Evolutionary conservation across 2,797 vertebrate genomes (phyloP), one percentile per base, ranked within the genome.

Genomic region (Ctenochaetus hawaiiensis): DNA sequence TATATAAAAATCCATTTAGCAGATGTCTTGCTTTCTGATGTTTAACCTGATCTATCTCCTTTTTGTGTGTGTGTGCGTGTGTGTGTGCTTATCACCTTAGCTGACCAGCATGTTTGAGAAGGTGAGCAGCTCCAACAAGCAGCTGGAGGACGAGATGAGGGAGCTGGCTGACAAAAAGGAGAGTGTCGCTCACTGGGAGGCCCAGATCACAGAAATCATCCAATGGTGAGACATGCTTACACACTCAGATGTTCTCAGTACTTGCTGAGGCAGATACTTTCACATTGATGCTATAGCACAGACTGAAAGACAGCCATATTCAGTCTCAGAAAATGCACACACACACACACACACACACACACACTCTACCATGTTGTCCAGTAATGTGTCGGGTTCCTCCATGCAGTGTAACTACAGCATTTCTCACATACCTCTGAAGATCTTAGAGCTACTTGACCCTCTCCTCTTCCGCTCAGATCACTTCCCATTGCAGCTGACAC

Each of bases 161-260:
- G 97, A 98, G 87, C 92, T 99, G 84, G 95, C 97, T 22, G 98
- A 98, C 91, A 99, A 99, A 91, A 98, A 98, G 91, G 98, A 99
- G 90, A 99, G 98, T 0, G 97, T 99, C 2, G 97, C 97, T 37
- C 98, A 99, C 87, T 99, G 98, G 98, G 98, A 99, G 93, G 98
- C 98, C 70, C 98, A 99, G 70, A 99, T 99, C 93, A 99, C 98
- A 13, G 98, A 99, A 91, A 99, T 99, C 92, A 99, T 99, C 91
- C 98, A 99, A 67, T 99, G 98, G 98, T 99, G 91, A 96, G 95
- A 95, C 13, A 18, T 83, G 37, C 71, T 41, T 66, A 61, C 20
- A 20, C n/a, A 54, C 62, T 77, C 68, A 67, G 10, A 61, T 82
- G 39, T 54, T 43, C 53, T 26, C 44, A 26, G 43, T 67, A 14